These are phyloP conservation scores for Clistopyga incitator DNA, from an alignment of 2,888 invertebrate genomes.

Conservation along the genomic window DNA sequence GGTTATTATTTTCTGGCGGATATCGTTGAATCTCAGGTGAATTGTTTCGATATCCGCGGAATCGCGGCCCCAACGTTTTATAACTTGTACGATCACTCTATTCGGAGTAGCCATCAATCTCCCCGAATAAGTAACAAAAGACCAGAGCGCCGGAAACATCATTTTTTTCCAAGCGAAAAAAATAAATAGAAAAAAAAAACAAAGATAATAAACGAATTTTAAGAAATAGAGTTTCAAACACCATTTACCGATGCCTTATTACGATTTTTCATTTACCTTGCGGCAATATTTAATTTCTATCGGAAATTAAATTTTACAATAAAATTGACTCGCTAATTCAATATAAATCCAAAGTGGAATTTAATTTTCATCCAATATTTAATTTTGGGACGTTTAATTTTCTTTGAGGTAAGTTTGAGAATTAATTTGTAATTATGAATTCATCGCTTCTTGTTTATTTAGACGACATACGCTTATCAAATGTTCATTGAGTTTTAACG, in stretches of 20 bases:
- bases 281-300: not conserved
- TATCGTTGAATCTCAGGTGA: slow-evolving; percentile 33
- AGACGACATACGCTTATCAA: not conserved
- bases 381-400: not conserved
- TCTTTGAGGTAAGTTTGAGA: slow-evolving; percentile 8
- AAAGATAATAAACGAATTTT: slow-evolving; percentile 41
- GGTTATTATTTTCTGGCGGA: slow-evolving; percentile 1
- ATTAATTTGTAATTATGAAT: not conserved
- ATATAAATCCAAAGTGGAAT: no score
- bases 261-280: not conserved
- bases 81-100: slow-evolving; percentile 36
- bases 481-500: not conserved
- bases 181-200: no score
- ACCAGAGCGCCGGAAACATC: slow-evolving; percentile 16
- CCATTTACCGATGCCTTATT: slow-evolving; percentile 10
- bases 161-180: slow-evolving; percentile 26
- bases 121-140: slow-evolving; percentile 5
- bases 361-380: not conserved
- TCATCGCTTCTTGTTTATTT: not conserved
- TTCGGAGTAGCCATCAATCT: slow-evolving; percentile 5
- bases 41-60: slow-evolving; percentile 8
- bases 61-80: slow-evolving; percentile 11
- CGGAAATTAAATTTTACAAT: no score
- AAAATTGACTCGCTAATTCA: no score
- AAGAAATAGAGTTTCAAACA: slow-evolving; percentile 3